A percentile compares a stretch with the other conserved stretches of the same genome.
phyloP scores from a whole-genome alignment of 2,113 vertebrate species.

The Elaphurus davidianus region DNA sequence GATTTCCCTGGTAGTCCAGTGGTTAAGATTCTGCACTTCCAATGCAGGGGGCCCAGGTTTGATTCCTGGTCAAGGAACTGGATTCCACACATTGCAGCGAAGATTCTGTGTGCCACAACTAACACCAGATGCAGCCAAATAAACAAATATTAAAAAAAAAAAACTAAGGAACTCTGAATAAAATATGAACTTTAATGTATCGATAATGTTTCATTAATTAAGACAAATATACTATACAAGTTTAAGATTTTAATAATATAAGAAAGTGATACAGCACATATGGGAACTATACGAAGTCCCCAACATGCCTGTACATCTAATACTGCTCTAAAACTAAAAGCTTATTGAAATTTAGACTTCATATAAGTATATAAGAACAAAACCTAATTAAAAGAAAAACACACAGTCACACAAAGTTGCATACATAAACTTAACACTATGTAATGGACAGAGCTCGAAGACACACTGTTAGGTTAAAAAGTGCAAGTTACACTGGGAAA shows the following conservation, averaged over 20 bases:
- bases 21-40: too few species aligned
- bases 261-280: background rate
- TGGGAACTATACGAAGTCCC: background rate
- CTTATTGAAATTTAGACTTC: background rate
- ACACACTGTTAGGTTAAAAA: background rate
- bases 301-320: background rate
- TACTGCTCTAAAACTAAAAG: conserved; percentile 18
- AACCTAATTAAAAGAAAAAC: background rate
- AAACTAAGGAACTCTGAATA: background rate
- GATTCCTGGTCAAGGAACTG: too few species aligned
- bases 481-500: background rate
- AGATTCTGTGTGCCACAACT: too few species aligned
- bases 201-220: background rate
- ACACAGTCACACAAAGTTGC: background rate
- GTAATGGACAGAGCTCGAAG: background rate
- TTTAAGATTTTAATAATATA: background rate
- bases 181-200: background rate
- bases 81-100: too few species aligned
- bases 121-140: too few species aligned
- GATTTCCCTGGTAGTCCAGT: too few species aligned
- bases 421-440: background rate
- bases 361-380: background rate
- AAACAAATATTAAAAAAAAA: too few species aligned
- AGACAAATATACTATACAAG: background rate
- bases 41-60: too few species aligned